Evolutionary conservation across 1,140 invertebrate genomes (phyloP).

Genomic region (Metaphire vulgaris): DNA sequence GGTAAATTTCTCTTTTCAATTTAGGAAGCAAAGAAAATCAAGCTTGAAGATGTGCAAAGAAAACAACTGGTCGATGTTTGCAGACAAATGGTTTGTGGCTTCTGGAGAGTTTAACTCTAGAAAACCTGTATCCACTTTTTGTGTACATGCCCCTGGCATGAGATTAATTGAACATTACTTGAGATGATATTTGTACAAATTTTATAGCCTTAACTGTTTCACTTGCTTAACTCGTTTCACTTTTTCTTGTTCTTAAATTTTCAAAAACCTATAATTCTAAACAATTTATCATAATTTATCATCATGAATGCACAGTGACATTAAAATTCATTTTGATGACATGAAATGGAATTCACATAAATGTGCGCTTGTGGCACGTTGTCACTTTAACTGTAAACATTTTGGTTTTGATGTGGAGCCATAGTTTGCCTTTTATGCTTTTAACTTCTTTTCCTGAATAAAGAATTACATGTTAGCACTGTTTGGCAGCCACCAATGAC

Average conservation of each 20-base stretch:
- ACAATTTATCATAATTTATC: background rate
- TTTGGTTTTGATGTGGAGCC: background rate
- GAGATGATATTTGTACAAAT: background rate
- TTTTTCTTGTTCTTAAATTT: background rate
- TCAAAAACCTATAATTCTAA: background rate
- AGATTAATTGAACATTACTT: background rate
- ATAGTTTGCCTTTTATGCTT: background rate
- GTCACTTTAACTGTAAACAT: background rate
- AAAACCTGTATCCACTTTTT: background rate
- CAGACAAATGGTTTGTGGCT: background rate
- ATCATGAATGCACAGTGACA: background rate
- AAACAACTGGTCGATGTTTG: background rate
- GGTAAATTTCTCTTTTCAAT: background rate
- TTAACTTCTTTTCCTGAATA: background rate
- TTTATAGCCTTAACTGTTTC: background rate
- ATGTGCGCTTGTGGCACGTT: background rate
- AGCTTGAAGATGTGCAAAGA: background rate
- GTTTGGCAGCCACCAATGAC: background rate
- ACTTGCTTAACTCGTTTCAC: background rate
- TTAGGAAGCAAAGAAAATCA: background rate
- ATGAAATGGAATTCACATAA: background rate
- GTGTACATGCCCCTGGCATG: background rate
- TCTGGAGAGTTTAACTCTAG: background rate
- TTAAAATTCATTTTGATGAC: background rate
- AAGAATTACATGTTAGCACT: constrained; percentile 1